These are phyloP conservation scores for Drosophila ustulata DNA, from an alignment of 2,888 invertebrate species.

Conservation along the genomic window DNA sequence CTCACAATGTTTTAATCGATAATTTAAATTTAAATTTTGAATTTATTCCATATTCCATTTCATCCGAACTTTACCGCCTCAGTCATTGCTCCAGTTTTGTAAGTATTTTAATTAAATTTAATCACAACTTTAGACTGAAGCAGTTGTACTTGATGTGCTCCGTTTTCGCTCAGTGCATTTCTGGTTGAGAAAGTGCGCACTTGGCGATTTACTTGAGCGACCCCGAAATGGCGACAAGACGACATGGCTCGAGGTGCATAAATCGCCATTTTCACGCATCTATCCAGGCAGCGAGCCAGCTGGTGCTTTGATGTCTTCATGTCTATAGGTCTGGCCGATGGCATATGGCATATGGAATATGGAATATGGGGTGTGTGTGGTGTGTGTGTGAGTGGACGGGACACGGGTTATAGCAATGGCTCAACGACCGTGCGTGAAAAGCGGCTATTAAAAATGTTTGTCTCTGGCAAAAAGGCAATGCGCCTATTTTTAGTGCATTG, in stretches of 20 bases:
- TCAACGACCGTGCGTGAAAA: slow-evolving; percentile 73
- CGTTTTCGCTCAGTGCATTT: slow-evolving; percentile 5
- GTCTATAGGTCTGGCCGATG: slow-evolving; percentile 18
- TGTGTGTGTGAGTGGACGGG: slow-evolving; percentile 2
- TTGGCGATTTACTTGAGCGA: slow-evolving; percentile 45
- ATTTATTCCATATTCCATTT: no score
- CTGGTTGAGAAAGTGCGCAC: slow-evolving; percentile 45
- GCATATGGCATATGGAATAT: slow-evolving; percentile 1
- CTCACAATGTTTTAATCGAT: no score
- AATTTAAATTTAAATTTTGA: no score
- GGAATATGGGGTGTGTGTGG: background rate
- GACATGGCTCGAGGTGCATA: slow-evolving; percentile 55
- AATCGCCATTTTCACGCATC: slow-evolving; percentile 72
- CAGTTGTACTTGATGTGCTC: background rate
- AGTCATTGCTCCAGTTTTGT: background rate
- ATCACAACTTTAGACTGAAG: background rate
- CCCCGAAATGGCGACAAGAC: slow-evolving; percentile 51
- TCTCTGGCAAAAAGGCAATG: slow-evolving; percentile 65
- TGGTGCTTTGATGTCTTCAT: slow-evolving; percentile 60
- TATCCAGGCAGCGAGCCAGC: slow-evolving; percentile 32
- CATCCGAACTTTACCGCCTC: no score
- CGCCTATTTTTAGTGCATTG: slow-evolving; percentile 79
- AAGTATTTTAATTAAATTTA: background rate
- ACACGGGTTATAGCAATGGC: slow-evolving; percentile 31
- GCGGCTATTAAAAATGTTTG: slow-evolving; percentile 69